phyloP scores from a whole-genome alignment of 1,140 invertebrate genomes.

The Hydropsyche tenuis region DNA sequence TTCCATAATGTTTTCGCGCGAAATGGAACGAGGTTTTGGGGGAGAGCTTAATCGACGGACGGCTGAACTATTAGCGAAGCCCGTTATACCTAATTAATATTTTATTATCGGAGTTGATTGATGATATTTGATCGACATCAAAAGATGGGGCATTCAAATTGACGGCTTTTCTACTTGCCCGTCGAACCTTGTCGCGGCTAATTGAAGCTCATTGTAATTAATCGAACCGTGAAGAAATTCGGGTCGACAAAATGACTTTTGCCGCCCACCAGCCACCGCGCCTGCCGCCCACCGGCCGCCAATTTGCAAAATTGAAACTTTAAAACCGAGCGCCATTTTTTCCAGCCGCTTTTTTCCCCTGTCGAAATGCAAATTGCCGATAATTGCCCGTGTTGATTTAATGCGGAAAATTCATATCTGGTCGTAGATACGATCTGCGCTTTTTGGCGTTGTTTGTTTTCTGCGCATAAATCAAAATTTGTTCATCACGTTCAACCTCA shows the following conservation, averaged over 20 bases:
- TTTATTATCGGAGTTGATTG: constrained; percentile 18
- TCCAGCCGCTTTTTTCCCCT: neutral
- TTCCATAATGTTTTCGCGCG: neutral
- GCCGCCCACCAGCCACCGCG: no score
- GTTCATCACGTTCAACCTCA: no score
- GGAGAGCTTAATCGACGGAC: constrained; percentile 12
- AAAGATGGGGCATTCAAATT: constrained; percentile 17
- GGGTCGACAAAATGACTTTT: neutral
- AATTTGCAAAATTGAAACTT: constrained; percentile 13
- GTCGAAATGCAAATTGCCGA: neutral
- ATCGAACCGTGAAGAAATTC: constrained; percentile 19
- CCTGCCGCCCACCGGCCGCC: neutral
- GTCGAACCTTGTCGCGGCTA: constrained; percentile 17
- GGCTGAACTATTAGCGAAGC: constrained; percentile 12
- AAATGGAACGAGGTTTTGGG: neutral
- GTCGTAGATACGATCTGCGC: no score
- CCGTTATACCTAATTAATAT: constrained; percentile 22
- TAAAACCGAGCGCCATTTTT: constrained; percentile 1
- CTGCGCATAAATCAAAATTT: no score
- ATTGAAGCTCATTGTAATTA: constrained; percentile 22
- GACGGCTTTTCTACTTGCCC: constrained; percentile 15
- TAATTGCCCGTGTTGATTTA: constrained; percentile 17
- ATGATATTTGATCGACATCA: constrained; percentile 18
- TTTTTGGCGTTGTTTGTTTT: no score
- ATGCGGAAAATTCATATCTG: neutral